These are phyloP conservation scores for Drosophila algonquin DNA, from an alignment of 2,888 invertebrate species.

Conservation along the genomic window DNA sequence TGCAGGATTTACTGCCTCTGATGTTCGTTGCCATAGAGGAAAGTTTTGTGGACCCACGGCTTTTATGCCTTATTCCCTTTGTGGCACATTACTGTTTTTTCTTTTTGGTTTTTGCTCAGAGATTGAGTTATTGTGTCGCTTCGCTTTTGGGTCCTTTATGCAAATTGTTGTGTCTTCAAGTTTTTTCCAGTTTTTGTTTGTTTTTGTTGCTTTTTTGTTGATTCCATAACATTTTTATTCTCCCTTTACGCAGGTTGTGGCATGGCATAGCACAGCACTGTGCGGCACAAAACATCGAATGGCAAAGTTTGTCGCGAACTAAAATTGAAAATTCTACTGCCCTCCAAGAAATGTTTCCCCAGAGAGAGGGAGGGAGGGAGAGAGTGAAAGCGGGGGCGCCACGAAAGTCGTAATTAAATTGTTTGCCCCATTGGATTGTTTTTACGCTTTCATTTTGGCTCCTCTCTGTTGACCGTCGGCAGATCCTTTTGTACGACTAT, in stretches of 20 bases:
- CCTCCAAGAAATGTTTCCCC: conserved; percentile 27
- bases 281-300: conserved; percentile 20
- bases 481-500: conserved; percentile 30
- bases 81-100: conserved; percentile 53
- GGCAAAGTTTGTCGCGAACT: conserved; percentile 28
- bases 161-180: conserved; percentile 41
- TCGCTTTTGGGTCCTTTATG: conserved; percentile 44
- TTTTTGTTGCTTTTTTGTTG: conserved; percentile 43
- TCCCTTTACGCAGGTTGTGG: conserved; percentile 29
- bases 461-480: neutral
- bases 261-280: too few relatives aligned
- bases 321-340: conserved; percentile 42
- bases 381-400: conserved; percentile 2
- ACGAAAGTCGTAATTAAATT: conserved; percentile 67
- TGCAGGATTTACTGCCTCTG: conserved; percentile 35
- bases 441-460: conserved; percentile 17
- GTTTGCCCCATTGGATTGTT: conserved; percentile 63
- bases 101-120: conserved; percentile 49
- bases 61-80: conserved; percentile 52
- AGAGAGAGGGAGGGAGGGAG: too few relatives aligned
- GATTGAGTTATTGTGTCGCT: conserved; percentile 73
- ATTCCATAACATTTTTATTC: conserved; percentile 9
- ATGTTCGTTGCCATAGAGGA: conserved; percentile 11
- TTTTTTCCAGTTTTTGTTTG: conserved; percentile 8
- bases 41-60: conserved; percentile 47